Evolutionary conservation across 2,113 vertebrate genomes (phyloP).

Genomic region (Balaeniceps rex): DNA sequence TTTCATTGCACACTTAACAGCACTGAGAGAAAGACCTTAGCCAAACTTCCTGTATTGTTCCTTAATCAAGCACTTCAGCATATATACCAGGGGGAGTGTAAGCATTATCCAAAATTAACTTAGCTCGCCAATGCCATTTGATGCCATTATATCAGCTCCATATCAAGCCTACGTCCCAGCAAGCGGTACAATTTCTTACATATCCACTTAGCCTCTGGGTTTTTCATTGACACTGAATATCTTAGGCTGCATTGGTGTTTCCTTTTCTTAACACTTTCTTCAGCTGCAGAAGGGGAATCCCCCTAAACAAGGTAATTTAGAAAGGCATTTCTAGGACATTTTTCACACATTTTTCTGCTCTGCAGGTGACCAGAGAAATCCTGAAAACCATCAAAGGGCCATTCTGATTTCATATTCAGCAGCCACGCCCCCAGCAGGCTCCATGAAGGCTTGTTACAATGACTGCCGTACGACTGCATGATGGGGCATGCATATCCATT

Average conservation of each 20-base stretch:
- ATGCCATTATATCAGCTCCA: neutral
- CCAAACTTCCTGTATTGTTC: neutral
- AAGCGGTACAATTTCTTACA: neutral
- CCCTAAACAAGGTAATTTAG: neutral
- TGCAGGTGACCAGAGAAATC: neutral
- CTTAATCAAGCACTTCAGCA: neutral
- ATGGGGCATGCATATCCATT: neutral
- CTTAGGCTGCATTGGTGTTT: neutral
- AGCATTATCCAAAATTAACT: neutral
- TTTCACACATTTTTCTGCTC: neutral
- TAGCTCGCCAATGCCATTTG: neutral
- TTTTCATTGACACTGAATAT: neutral
- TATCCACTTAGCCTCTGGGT: neutral
- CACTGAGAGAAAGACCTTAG: neutral
- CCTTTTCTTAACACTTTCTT: neutral
- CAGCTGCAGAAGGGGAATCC: neutral
- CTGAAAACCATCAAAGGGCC: neutral
- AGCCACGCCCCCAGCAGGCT: neutral
- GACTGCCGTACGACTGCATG: fast-evolving
- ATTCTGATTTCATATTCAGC: neutral
- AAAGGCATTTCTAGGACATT: neutral
- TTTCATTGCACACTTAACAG: neutral
- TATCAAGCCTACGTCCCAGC: neutral
- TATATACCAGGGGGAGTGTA: neutral
- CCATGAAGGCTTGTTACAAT: neutral